Evolutionary conservation across 2,113 vertebrate species (phyloP).

Genomic region (Hoplias malabaricus): DNA sequence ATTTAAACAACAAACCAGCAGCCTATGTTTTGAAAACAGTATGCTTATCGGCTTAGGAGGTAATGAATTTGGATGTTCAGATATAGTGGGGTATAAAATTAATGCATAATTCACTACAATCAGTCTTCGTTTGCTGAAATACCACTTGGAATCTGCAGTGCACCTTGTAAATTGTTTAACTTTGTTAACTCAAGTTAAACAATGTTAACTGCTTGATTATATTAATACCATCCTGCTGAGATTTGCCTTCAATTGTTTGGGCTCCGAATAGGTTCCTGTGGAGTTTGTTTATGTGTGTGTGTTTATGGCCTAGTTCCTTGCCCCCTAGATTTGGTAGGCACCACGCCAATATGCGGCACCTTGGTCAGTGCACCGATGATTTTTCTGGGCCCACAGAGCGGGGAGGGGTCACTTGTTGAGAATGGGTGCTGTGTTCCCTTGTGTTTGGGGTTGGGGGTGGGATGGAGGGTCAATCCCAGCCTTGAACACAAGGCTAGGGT

Average conservation of each 20-base stretch:
- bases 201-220: not conserved
- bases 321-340: not conserved
- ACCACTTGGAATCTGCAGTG: not conserved
- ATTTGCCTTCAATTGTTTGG: not conserved
- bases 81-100: too few species aligned
- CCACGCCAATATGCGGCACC: not conserved
- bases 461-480: not conserved
- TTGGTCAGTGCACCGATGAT: not conserved
- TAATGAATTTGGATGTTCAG: too few species aligned
- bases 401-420: not conserved
- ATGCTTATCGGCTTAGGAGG: too few species aligned
- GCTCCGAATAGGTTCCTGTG: not conserved
- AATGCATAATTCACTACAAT: too few species aligned
- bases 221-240: slow-evolving; percentile 5
- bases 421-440: slow-evolving; percentile 29
- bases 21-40: too few species aligned
- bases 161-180: not conserved
- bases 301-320: not conserved
- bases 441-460: not conserved
- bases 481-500: not conserved
- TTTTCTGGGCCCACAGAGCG: not conserved
- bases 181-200: not conserved
- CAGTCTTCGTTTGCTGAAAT: not conserved
- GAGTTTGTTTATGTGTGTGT: not conserved
- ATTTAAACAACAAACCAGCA: too few species aligned